Evolutionary conservation across 1,140 invertebrate genomes (phyloP).

Genomic region (Halyomorpha halys): DNA sequence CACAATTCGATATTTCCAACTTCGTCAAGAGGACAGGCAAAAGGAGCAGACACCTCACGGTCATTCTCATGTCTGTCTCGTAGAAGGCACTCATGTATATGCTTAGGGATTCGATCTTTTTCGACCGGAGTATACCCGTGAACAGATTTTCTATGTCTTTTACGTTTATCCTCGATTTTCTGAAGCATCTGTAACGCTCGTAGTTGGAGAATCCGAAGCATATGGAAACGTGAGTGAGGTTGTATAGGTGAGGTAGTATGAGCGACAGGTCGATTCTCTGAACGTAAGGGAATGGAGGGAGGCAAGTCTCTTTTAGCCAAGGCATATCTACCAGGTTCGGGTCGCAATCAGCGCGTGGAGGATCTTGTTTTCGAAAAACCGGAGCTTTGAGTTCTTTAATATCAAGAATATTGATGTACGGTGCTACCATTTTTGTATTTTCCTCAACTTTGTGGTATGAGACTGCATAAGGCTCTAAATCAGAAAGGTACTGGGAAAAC

Average conservation of each 20-base stretch:
- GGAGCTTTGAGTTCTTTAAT: constrained; percentile 2
- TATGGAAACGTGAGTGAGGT: background rate
- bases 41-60: background rate
- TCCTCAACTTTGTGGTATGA: background rate
- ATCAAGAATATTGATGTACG: background rate
- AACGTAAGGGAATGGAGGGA: background rate
- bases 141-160: background rate
- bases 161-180: background rate
- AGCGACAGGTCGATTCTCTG: background rate
- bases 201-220: constrained; percentile 4
- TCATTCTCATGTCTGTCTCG: background rate
- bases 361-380: background rate
- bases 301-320: constrained; percentile 2
- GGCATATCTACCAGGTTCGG: background rate
- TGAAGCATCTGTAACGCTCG: background rate
- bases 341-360: background rate
- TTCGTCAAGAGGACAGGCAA: background rate
- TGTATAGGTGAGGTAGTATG: background rate
- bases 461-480: background rate
- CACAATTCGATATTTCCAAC: constrained; percentile 1
- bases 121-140: background rate
- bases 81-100: constrained; percentile 2
- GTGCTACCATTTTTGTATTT: background rate
- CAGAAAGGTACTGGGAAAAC: background rate
- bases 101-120: background rate